A percentile compares a stretch with the other conserved stretches of the same genome.
Conservation (phyloP, 2,888 invertebrate genomes). For the Venusia cambrica region DNA sequence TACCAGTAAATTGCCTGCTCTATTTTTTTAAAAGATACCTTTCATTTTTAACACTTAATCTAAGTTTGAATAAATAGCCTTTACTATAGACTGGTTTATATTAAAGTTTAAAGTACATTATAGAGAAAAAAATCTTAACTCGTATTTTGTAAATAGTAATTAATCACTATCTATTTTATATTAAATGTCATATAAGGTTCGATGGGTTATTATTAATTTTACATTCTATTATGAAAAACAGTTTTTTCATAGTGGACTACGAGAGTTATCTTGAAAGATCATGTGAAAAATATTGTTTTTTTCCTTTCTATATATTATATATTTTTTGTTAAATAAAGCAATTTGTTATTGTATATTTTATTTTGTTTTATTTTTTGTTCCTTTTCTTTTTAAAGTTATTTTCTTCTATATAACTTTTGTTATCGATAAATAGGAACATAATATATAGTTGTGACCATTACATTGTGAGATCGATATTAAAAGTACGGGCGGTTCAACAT, state of each 20-base stretch:
- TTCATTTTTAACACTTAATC: conserved; percentile 67
- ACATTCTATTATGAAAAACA: conserved; percentile 52
- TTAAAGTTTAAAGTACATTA: conserved; percentile 70
- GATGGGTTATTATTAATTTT: conserved; percentile 78
- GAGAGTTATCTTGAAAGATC: conserved; percentile 48
- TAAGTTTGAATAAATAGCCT: conserved; percentile 79
- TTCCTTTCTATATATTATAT: conserved; percentile 76
- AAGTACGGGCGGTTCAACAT: conserved; percentile 70
- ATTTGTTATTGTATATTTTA: conserved; percentile 79
- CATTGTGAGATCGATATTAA: conserved; percentile 68
- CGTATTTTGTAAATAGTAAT: conserved; percentile 80
- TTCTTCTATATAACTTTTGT: conserved; percentile 11
- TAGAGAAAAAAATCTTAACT: conserved; percentile 66
- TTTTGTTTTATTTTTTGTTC: conserved; percentile 66
- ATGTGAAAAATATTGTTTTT: conserved; percentile 73
- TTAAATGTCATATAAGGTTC: conserved; percentile 75
- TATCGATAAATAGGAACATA: no score
- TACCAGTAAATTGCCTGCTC: conserved; percentile 71
- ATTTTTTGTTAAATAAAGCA: conserved; percentile 82
- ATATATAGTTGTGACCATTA: conserved; percentile 44
- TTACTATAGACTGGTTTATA: conserved; percentile 80
- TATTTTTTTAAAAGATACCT: conserved; percentile 36
- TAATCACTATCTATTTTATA: conserved; percentile 80
- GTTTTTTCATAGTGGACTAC: conserved; percentile 60
- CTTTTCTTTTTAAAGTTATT: conserved; percentile 36